phyloP scores from a whole-genome alignment of 2,797 vertebrate species.

The Sebastes taczanowskii region DNA sequence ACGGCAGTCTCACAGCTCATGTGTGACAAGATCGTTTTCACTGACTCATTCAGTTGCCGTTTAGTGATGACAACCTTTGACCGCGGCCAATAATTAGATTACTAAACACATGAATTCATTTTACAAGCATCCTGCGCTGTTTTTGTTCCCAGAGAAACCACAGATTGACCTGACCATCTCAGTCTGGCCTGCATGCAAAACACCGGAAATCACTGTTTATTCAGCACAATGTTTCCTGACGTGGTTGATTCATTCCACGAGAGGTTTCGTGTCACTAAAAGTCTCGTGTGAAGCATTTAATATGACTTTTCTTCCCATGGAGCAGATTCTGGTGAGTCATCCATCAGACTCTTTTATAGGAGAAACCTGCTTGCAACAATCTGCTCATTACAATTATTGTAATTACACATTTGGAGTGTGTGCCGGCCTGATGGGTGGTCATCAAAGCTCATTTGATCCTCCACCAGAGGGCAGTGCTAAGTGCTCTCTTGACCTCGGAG shows the following conservation, averaged over 20 bases:
- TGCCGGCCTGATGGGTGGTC: slow-evolving; percentile 26
- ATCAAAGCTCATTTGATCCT: slow-evolving; percentile 48
- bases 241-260: slow-evolving; percentile 6
- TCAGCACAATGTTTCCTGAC: slow-evolving; percentile 5
- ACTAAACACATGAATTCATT: slow-evolving; percentile 6
- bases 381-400: slow-evolving; percentile 1
- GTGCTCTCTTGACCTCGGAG: slow-evolving; percentile 65
- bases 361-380: not conserved
- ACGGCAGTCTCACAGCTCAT: not conserved
- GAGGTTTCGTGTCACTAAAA: not conserved
- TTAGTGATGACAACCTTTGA: slow-evolving; percentile 19
- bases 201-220: slow-evolving; percentile 46
- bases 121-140: not conserved
- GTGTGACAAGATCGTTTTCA: not conserved
- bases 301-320: slow-evolving; percentile 15
- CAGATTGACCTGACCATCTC: slow-evolving; percentile 3
- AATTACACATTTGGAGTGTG: slow-evolving; percentile 22
- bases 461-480: slow-evolving; percentile 77
- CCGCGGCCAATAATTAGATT: not conserved
- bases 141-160: slow-evolving; percentile 45
- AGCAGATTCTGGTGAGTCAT: slow-evolving; percentile 13
- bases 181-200: not conserved
- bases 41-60: slow-evolving; percentile 1
- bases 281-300: not conserved
- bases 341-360: not conserved